A percentile compares a stretch with the other conserved stretches of the same genome.
Evolutionary conservation across 2,113 vertebrate genomes (phyloP).

Genomic region (Galemys pyrenaicus): DNA sequence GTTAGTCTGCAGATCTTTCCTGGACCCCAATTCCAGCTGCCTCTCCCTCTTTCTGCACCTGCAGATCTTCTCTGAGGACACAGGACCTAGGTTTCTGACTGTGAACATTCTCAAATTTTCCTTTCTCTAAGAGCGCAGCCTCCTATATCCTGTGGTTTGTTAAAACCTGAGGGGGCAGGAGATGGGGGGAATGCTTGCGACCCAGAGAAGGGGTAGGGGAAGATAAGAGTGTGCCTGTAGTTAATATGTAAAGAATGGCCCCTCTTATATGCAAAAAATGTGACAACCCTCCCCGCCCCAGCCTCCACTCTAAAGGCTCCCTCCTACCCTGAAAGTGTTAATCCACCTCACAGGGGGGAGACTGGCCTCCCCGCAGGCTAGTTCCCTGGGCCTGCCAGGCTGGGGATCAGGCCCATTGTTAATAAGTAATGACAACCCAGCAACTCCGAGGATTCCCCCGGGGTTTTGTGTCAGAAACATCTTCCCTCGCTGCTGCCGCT

Average conservation of each 20-base stretch:
- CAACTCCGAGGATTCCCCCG: conserved; percentile 61
- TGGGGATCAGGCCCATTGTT: conserved; percentile 76
- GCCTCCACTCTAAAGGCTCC: neutral
- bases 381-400: conserved; percentile 66
- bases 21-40: neutral
- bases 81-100: neutral
- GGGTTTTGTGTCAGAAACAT: conserved; percentile 71
- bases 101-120: neutral
- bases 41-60: neutral
- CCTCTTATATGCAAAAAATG: neutral
- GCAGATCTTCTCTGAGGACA: neutral
- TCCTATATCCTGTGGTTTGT: neutral
- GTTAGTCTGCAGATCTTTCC: neutral
- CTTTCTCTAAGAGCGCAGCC: neutral
- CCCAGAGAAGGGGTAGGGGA: neutral
- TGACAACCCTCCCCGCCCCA: conserved; percentile 21
- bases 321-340: conserved; percentile 71
- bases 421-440: conserved; percentile 75
- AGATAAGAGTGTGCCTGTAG: neutral
- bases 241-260: neutral
- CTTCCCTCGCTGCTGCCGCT: conserved; percentile 57
- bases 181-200: neutral
- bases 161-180: neutral
- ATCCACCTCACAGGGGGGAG: conserved; percentile 16
- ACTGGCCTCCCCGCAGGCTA: conserved; percentile 61